Conservation (phyloP, 2,888 invertebrate species). For the Rotaria socialis region DNA sequence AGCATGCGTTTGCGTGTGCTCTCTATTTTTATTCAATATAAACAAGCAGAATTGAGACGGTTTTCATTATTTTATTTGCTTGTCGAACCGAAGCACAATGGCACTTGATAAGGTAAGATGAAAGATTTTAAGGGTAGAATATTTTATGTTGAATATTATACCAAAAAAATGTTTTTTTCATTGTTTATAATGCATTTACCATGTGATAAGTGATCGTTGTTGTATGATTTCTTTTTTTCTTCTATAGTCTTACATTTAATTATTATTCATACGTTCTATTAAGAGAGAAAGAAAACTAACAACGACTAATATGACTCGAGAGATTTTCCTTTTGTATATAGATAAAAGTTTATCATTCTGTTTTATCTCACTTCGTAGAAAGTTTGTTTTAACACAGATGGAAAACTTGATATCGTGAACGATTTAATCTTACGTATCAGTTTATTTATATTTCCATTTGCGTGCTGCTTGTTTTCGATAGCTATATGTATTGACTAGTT, state of each 20-base stretch:
- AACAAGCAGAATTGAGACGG: background rate
- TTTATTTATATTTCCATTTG: background rate
- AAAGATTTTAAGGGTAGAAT: background rate
- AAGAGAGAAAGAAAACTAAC: too few relatives aligned
- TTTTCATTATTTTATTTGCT: background rate
- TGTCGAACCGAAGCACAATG: background rate
- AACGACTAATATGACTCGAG: too few relatives aligned
- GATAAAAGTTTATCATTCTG: background rate
- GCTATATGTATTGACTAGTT: background rate
- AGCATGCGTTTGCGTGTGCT: background rate
- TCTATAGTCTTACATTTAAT: too few relatives aligned
- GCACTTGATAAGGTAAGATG: conserved; percentile 19
- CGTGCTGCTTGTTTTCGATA: background rate
- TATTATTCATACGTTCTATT: too few relatives aligned
- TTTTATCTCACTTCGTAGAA: background rate
- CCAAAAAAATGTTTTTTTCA: background rate
- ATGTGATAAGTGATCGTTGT: background rate
- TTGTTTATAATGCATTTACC: background rate
- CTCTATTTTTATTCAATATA: background rate
- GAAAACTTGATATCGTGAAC: background rate
- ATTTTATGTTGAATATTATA: too few relatives aligned
- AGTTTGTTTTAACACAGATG: background rate
- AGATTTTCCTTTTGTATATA: too few relatives aligned
- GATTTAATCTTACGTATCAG: background rate
- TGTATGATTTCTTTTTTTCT: too few relatives aligned